Percentiles rank a stretch among this genome's conserved stretches.
phyloP scores from a whole-genome alignment of 2,113 vertebrate species.

The Monopterus albus region DNA sequence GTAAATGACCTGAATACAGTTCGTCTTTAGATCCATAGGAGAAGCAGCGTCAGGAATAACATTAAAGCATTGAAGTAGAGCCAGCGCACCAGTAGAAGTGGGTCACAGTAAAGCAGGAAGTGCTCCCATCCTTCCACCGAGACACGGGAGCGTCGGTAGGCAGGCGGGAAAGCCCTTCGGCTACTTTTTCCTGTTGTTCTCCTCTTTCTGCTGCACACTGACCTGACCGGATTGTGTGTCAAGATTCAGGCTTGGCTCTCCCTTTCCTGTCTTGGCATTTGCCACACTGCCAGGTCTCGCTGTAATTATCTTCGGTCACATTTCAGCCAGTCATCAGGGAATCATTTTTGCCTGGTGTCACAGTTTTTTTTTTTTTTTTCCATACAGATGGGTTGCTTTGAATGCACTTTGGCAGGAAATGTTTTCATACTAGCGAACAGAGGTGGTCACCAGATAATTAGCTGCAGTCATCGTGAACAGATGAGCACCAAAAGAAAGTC shows the following conservation, averaged over 20 bases:
- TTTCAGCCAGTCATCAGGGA: conserved; percentile 38
- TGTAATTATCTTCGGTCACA: neutral
- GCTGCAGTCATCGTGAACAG: neutral
- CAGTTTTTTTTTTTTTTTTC: neutral
- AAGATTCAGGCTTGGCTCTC: neutral
- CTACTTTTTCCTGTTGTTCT: conserved; percentile 74
- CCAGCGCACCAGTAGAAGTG: conserved; percentile 43
- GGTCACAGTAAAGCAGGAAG: conserved; percentile 68
- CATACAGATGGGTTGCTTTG: conserved; percentile 13
- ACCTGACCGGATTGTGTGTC: conserved; percentile 14
- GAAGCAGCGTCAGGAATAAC: neutral
- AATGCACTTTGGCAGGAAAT: conserved; percentile 54
- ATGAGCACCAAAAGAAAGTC: too few species aligned
- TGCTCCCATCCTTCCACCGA: conserved; percentile 41
- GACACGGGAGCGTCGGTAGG: conserved; percentile 40
- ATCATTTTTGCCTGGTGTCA: conserved; percentile 4
- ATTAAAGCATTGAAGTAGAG: conserved; percentile 2
- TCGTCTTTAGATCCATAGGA: neutral
- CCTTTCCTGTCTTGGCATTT: conserved; percentile 11
- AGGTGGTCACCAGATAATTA: neutral
- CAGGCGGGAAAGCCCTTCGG: conserved; percentile 33
- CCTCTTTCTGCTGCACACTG: neutral
- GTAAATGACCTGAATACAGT: neutral
- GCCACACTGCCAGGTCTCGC: neutral
- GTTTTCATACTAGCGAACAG: conserved; percentile 18